These are phyloP conservation scores for Papio anubis DNA, from an alignment of 2,113 vertebrate genomes.

Conservation along the genomic window DNA sequence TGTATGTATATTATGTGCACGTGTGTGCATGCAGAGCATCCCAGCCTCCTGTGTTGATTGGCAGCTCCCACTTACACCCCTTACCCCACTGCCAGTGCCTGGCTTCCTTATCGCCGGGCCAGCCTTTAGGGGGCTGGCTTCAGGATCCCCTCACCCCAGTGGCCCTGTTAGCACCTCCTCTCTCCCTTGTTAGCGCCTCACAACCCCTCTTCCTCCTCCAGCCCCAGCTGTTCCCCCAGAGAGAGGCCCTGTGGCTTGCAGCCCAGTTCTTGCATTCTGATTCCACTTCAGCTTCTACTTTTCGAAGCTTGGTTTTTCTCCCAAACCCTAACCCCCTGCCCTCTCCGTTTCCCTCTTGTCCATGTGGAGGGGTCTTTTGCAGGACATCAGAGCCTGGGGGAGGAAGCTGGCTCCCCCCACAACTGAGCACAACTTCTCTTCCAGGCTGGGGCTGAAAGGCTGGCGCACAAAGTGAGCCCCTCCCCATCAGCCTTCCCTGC, in stretches of 20 bases:
- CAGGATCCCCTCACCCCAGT: slow-evolving; percentile 56
- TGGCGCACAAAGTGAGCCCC: not conserved
- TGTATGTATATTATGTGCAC: not conserved
- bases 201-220: not conserved
- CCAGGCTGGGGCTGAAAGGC: not conserved
- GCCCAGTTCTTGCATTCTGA: slow-evolving; percentile 53
- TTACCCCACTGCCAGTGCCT: not conserved
- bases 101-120: not conserved
- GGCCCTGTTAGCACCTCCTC: slow-evolving; percentile 72
- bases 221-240: not conserved
- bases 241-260: slow-evolving; percentile 54
- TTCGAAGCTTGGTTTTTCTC: not conserved
- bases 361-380: not conserved
- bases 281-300: not conserved
- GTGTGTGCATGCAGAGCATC: not conserved
- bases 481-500: not conserved
- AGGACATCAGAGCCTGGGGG: not conserved
- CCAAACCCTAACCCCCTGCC: not conserved
- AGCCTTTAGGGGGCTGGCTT: not conserved
- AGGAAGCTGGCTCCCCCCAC: not conserved
- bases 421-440: not conserved
- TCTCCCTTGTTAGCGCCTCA: slow-evolving; percentile 74
- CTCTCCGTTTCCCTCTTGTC: not conserved
- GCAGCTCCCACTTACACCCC: not conserved
- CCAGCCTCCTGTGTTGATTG: not conserved